These are phyloP conservation scores for Strigamia crassipes DNA, from an alignment of 2,888 invertebrate genomes.

Conservation along the genomic window DNA sequence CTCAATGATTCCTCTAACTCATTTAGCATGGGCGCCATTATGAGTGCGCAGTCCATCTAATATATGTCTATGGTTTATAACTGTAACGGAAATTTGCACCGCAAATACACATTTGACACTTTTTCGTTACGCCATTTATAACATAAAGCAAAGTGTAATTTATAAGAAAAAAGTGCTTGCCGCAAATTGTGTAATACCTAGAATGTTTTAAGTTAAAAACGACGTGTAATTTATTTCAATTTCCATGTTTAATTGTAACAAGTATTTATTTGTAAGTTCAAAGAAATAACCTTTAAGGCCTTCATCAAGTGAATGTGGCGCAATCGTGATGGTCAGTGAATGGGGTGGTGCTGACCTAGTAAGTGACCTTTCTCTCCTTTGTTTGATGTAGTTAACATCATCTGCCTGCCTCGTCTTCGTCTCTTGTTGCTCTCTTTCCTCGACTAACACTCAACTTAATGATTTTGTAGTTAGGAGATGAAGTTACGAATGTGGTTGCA, in stretches of 20 bases:
- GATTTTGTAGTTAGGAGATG: slow-evolving; percentile 26
- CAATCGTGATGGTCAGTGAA: slow-evolving; percentile 30
- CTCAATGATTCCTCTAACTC: too few species aligned
- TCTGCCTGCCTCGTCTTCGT: slow-evolving; percentile 12
- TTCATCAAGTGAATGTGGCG: slow-evolving; percentile 19
- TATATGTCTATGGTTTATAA: too few species aligned
- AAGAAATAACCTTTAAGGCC: background rate
- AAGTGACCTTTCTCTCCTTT: slow-evolving; percentile 24
- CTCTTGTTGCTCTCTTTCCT: background rate
- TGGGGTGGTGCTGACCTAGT: background rate
- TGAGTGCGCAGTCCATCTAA: too few species aligned
- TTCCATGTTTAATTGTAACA: background rate
- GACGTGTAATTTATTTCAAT: background rate
- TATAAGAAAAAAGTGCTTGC: too few species aligned
- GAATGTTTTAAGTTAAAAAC: too few species aligned
- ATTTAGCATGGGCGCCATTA: too few species aligned
- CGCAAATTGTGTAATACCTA: background rate
- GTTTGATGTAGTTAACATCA: slow-evolving; percentile 22
- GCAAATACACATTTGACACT: too few species aligned
- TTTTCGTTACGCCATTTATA: too few species aligned
- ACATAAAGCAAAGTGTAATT: too few species aligned
- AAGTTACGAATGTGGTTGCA: background rate
- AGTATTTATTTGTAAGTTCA: background rate
- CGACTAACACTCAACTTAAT: background rate
- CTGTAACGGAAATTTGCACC: too few species aligned